Percentiles rank a stretch among this genome's conserved stretches.
These are phyloP conservation scores for Didymodactylos carnosus DNA, from an alignment of 2,888 invertebrate genomes.

Conservation along the genomic window DNA sequence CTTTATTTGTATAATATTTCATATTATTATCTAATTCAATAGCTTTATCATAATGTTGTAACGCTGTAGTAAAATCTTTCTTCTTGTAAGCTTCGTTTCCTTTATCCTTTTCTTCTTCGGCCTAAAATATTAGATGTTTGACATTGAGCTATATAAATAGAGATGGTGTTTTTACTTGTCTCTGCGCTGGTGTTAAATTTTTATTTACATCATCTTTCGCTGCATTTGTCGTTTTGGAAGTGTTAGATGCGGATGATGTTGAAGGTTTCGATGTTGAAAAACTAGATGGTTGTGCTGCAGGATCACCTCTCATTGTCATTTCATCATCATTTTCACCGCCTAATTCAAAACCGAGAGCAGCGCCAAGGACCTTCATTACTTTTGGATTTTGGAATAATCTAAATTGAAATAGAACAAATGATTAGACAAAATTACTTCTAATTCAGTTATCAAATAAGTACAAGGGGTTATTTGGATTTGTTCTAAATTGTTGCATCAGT, in stretches of 20 bases:
- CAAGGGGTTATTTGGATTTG: constrained; percentile 1
- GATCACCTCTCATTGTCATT: neutral
- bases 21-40: constrained; percentile 74
- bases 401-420: neutral
- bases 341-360: neutral
- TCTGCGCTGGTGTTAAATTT: neutral
- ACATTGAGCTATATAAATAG: neutral
- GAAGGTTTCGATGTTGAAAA: too few relatives aligned
- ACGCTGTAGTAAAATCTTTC: constrained; percentile 39
- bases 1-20: constrained; percentile 76
- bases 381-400: constrained; percentile 7
- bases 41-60: constrained; percentile 63
- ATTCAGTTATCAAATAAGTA: neutral
- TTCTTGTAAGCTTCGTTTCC: constrained; percentile 84
- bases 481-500: neutral
- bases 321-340: neutral
- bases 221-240: neutral
- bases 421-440: neutral
- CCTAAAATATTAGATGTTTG: constrained; percentile 37
- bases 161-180: neutral
- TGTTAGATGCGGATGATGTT: neutral
- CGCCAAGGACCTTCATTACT: neutral
- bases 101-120: constrained; percentile 58
- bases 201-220: neutral
- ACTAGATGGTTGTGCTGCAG: neutral